phyloP scores from a whole-genome alignment of 1,140 invertebrate species.

The Aphis gossypii region DNA sequence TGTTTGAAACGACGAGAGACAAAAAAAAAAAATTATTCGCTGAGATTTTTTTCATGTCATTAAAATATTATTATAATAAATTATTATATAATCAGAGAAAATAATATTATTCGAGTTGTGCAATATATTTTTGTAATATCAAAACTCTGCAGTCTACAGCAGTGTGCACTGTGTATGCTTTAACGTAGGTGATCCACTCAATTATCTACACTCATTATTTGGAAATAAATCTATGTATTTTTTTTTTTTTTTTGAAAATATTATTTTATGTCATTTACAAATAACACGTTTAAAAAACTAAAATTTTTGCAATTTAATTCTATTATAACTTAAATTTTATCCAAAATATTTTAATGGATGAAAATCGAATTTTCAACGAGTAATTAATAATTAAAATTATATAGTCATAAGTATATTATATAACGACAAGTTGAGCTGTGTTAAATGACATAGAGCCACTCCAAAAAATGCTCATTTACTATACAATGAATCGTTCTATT shows the following conservation, averaged over 20 bases:
- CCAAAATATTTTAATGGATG: neutral
- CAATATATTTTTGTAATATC: neutral
- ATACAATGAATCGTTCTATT: neutral
- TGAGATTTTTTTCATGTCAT: neutral
- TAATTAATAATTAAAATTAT: too few species aligned
- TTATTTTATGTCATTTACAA: neutral
- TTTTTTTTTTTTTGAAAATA: neutral
- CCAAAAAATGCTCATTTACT: neutral
- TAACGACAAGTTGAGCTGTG: too few species aligned
- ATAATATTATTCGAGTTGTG: neutral
- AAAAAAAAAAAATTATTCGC: neutral
- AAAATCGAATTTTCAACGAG: neutral
- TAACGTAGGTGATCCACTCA: neutral
- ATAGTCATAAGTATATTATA: too few species aligned
- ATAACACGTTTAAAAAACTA: too few species aligned
- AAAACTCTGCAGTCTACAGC: neutral
- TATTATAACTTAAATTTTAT: too few species aligned
- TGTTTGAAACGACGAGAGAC: neutral
- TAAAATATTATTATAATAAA: too few species aligned
- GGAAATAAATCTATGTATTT: neutral
- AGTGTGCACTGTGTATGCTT: neutral
- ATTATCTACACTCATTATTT: neutral
- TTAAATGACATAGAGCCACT: too few species aligned
- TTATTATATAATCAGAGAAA: neutral
- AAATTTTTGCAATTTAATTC: too few species aligned